Conservation (phyloP, 2,888 invertebrate species). For the Acanthosepion esculentum region DNA sequence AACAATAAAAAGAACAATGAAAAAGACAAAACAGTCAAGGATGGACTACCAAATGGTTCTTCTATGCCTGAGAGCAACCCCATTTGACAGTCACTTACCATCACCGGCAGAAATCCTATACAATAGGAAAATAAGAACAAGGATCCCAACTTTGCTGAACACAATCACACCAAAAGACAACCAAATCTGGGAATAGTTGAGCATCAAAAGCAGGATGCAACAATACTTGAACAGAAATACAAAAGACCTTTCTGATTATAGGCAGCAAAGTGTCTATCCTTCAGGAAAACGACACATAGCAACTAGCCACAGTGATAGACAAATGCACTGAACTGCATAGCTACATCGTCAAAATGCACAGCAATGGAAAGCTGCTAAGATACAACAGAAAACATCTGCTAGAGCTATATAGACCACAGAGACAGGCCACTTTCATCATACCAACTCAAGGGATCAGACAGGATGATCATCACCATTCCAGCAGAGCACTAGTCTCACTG, state of each 20-base stretch:
- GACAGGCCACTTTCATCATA: not conserved
- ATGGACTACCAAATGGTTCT: too few species aligned
- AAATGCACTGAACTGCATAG: too few species aligned
- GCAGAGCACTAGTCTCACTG: not conserved
- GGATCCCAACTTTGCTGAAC: too few species aligned
- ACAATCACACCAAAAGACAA: not conserved
- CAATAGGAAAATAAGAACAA: not conserved
- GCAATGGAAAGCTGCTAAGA: not conserved
- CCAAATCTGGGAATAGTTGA: not conserved
- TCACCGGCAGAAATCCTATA: not conserved
- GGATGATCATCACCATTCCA: not conserved
- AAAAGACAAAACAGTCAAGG: too few species aligned
- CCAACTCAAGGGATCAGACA: not conserved
- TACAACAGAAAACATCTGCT: not conserved
- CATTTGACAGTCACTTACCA: not conserved
- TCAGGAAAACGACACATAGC: too few species aligned
- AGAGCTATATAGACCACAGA: not conserved
- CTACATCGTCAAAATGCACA: conserved; percentile 5
- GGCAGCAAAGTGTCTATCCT: not conserved
- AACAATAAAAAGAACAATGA: too few species aligned
- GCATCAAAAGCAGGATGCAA: not conserved
- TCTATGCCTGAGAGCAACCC: not conserved
- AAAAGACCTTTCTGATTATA: not conserved
- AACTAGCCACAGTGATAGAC: too few species aligned
- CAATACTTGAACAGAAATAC: not conserved